Evolutionary conservation across 2,888 invertebrate species (phyloP).

Genomic region (Diarsia brunnea): DNA sequence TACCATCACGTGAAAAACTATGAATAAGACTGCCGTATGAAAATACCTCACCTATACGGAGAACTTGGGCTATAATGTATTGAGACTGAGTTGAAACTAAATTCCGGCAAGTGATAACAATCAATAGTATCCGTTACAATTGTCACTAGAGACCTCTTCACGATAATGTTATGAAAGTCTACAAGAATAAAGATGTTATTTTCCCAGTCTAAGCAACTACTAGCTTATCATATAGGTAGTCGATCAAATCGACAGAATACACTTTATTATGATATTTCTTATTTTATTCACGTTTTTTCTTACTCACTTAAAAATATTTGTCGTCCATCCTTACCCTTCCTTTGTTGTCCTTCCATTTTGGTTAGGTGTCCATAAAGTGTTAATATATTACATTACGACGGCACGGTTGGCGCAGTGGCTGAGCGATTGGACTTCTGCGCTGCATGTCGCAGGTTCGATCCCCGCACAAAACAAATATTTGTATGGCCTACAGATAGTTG

Average conservation of each 20-base stretch:
- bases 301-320: conserved; percentile 29
- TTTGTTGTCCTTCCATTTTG: conserved; percentile 10
- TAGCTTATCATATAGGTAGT: not conserved
- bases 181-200: not conserved
- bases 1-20: not conserved
- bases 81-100: not conserved
- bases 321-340: not conserved
- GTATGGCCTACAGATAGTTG: too few relatives aligned
- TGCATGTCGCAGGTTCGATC: too few relatives aligned
- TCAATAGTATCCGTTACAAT: not conserved
- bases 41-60: not conserved
- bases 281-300: conserved; percentile 1
- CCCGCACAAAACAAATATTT: too few relatives aligned
- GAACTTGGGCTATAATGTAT: not conserved
- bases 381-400: conserved; percentile 37
- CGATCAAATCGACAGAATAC: conserved; percentile 1
- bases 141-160: not conserved
- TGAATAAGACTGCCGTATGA: not conserved
- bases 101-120: not conserved
- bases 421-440: too few relatives aligned
- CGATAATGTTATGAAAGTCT: not conserved
- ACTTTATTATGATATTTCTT: conserved; percentile 17
- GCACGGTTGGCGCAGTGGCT: too few relatives aligned
- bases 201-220: not conserved
- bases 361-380: conserved; percentile 36